Percentiles rank a stretch among this genome's conserved stretches.
These are phyloP conservation scores for Motacilla alba DNA, from an alignment of 2,113 vertebrate species.

Conservation along the genomic window DNA sequence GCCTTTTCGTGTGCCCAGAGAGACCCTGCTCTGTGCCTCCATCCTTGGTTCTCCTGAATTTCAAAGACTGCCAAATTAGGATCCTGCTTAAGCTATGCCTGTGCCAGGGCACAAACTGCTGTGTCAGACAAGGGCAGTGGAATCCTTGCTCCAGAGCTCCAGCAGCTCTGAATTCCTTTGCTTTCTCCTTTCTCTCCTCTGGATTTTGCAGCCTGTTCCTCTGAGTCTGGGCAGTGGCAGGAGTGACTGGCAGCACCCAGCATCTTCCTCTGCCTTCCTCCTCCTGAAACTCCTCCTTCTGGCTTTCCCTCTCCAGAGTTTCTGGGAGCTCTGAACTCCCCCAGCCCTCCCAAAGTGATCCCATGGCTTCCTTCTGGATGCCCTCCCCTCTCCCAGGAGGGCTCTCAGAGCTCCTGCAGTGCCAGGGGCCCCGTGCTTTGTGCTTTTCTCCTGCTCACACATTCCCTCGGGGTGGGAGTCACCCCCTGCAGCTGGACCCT, in stretches of 20 bases:
- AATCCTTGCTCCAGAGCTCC: neutral
- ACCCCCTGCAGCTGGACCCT: neutral
- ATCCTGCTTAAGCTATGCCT: neutral
- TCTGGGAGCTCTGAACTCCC: neutral
- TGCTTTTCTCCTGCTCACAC: neutral
- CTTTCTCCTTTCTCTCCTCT: neutral
- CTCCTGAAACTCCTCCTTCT: neutral
- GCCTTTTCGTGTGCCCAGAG: neutral
- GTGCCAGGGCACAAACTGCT: neutral
- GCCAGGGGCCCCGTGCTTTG: neutral
- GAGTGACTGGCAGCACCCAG: neutral
- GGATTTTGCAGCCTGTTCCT: neutral
- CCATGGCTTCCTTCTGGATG: neutral
- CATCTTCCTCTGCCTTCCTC: neutral
- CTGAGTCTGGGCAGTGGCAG: neutral
- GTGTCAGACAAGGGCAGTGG: neutral
- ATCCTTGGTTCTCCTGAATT: neutral
- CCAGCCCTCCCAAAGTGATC: neutral
- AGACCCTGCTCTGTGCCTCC: neutral
- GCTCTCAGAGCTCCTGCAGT: neutral
- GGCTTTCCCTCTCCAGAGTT: neutral
- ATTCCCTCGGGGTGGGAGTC: rapidly evolving
- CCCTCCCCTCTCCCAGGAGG: neutral
- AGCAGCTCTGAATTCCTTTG: neutral
- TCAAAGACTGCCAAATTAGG: neutral